A percentile compares a stretch with the other conserved stretches of the same genome.
These are phyloP conservation scores for Amphiura filiformis DNA, from an alignment of 35 echinoderm and acorn worm genomes.

Conservation along the genomic window DNA sequence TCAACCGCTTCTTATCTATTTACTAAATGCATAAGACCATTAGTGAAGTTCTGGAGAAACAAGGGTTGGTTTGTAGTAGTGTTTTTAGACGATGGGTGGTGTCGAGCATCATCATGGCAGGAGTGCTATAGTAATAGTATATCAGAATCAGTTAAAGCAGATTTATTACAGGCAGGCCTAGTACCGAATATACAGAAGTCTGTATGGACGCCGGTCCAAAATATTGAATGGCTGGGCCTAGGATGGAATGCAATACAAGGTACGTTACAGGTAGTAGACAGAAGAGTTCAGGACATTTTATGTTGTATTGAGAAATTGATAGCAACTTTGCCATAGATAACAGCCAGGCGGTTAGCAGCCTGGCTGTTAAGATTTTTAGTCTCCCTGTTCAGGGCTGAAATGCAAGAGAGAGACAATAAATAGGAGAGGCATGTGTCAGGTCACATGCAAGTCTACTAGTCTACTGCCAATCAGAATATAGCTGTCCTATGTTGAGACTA, in stretches of 20 bases:
- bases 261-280: too few relatives aligned
- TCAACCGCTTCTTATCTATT: slow-evolving; percentile 11
- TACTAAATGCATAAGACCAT: background rate
- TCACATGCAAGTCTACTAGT: too few relatives aligned
- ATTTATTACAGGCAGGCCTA: background rate
- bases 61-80: background rate
- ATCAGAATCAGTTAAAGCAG: background rate
- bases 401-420: too few relatives aligned
- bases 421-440: too few relatives aligned
- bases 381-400: too few relatives aligned
- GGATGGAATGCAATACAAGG: background rate
- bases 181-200: background rate
- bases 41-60: slow-evolving; percentile 1
- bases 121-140: background rate
- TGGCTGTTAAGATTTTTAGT: too few relatives aligned
- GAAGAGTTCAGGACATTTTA: background rate
- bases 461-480: too few relatives aligned
- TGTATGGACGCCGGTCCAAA: background rate
- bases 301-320: background rate
- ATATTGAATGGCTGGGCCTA: background rate
- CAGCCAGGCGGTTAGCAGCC: background rate
- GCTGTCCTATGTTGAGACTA: too few relatives aligned
- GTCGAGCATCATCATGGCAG: too few relatives aligned
- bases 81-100: slow-evolving; percentile 25
- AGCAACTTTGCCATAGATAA: background rate